Evolutionary conservation across 2,888 invertebrate genomes (phyloP), one percentile per base, ranked within the genome.

Genomic region (Prostheceraeus crozeri): DNA sequence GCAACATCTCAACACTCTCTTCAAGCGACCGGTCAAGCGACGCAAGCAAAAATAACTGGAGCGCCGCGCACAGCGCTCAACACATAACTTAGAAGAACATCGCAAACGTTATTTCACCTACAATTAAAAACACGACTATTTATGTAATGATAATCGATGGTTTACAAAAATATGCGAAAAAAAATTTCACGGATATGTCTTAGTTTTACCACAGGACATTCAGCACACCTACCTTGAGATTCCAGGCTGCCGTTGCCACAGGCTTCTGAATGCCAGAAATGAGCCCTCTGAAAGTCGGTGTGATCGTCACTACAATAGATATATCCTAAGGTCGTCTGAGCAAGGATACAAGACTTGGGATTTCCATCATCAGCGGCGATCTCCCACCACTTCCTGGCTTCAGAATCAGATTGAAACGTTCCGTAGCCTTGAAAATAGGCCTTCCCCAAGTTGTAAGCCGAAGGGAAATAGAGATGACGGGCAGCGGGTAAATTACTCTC

Each of bases 141-240:
- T n/a, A n/a, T n/a, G n/a, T n/a, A n/a, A n/a, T n/a, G n/a, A n/a
- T n/a, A n/a, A n/a, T n/a, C n/a, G n/a, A n/a, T n/a, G n/a, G n/a
- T n/a, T n/a, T n/a, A n/a, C n/a, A n/a, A n/a, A n/a, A n/a, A n/a
- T n/a, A n/a, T n/a, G n/a, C n/a, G n/a, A n/a, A n/a, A n/a, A n/a
- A n/a, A n/a, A n/a, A n/a, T n/a, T n/a, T n/a, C n/a, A n/a, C n/a
- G n/a, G n/a, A n/a, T n/a, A n/a, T n/a, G n/a, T n/a, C n/a, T n/a
- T n/a, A n/a, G n/a, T n/a, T n/a, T n/a, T n/a, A n/a, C n/a, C n/a
- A n/a, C n/a, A n/a, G n/a, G n/a, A n/a, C n/a, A n/a, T n/a, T n/a
- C n/a, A n/a, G n/a, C n/a, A n/a, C n/a, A n/a, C n/a, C 27, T 61
- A 75, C 76, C 76, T 69, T 74, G 74, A n/a, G 76, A 75, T 65